These are phyloP conservation scores for Phaonia tiefii DNA, from an alignment of 2,888 invertebrate genomes.

Conservation along the genomic window DNA sequence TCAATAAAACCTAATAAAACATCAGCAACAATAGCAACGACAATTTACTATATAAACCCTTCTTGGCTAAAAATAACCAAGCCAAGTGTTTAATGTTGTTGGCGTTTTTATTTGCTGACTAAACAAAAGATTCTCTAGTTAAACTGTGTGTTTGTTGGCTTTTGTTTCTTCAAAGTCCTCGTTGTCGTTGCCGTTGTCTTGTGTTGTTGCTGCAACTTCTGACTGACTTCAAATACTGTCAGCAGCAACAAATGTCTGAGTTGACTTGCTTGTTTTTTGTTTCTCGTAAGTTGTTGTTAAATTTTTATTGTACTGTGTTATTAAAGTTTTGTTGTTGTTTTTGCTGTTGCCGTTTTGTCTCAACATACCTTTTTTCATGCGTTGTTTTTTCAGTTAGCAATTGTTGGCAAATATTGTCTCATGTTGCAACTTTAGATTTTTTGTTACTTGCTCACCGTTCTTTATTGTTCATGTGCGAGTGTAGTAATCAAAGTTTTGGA, in stretches of 20 bases:
- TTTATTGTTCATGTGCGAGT: not conserved
- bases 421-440: slow-evolving; percentile 58
- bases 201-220: slow-evolving; percentile 2
- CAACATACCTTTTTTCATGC: slow-evolving; percentile 35
- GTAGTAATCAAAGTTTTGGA: not conserved
- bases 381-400: slow-evolving; percentile 33
- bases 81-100: slow-evolving; percentile 5
- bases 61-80: slow-evolving; percentile 34
- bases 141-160: no score
- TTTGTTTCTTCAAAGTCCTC: no score
- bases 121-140: not conserved
- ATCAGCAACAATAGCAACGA: not conserved
- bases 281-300: not conserved
- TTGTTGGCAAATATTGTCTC: slow-evolving; percentile 58
- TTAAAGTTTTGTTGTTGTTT: not conserved
- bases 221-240: slow-evolving; percentile 14
- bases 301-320: not conserved
- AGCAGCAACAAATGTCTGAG: slow-evolving; percentile 14
- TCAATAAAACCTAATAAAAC: slow-evolving; percentile 7
- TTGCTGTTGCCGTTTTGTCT: not conserved
- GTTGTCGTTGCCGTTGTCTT: no score
- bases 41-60: slow-evolving; percentile 14
- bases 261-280: slow-evolving; percentile 13
- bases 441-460: slow-evolving; percentile 19
- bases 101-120: not conserved